These are phyloP conservation scores for Hypolimnas misippus DNA, from an alignment of 2,888 invertebrate genomes.

Conservation along the genomic window DNA sequence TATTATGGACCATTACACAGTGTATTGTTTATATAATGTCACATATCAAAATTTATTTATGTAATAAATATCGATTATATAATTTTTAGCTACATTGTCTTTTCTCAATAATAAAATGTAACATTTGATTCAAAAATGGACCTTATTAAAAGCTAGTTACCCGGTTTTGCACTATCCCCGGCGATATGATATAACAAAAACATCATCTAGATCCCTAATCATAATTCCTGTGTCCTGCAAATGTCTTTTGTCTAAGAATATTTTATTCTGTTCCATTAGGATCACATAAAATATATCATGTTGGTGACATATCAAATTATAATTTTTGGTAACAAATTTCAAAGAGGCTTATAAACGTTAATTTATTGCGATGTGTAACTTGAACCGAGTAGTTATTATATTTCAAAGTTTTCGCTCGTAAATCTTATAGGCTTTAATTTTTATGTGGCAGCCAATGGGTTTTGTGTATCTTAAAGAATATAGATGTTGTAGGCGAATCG, in stretches of 20 bases:
- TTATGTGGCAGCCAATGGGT: constrained; percentile 65
- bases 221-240: neutral
- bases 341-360: constrained; percentile 45
- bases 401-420: constrained; percentile 75
- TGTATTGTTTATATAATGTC: too few relatives aligned
- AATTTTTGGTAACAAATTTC: constrained; percentile 9
- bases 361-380: constrained; percentile 75
- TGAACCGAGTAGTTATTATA: constrained; percentile 76
- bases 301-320: constrained; percentile 58
- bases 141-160: too few relatives aligned
- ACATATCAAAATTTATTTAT: too few relatives aligned
- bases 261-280: constrained; percentile 10
- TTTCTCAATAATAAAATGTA: too few relatives aligned
- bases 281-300: constrained; percentile 46
- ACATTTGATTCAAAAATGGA: too few relatives aligned
- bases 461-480: constrained; percentile 39
- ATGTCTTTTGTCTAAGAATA: neutral
- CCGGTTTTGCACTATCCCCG: too few relatives aligned
- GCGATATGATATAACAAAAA: too few relatives aligned
- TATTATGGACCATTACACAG: too few relatives aligned
- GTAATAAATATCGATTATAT: too few relatives aligned
- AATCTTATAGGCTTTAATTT: constrained; percentile 76
- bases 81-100: too few relatives aligned
- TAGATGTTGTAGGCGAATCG: neutral
- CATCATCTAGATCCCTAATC: neutral